Evolutionary conservation across 2,888 invertebrate species (phyloP), one percentile per base, ranked within the genome.

Genomic region (Brassicogethes aeneus): DNA sequence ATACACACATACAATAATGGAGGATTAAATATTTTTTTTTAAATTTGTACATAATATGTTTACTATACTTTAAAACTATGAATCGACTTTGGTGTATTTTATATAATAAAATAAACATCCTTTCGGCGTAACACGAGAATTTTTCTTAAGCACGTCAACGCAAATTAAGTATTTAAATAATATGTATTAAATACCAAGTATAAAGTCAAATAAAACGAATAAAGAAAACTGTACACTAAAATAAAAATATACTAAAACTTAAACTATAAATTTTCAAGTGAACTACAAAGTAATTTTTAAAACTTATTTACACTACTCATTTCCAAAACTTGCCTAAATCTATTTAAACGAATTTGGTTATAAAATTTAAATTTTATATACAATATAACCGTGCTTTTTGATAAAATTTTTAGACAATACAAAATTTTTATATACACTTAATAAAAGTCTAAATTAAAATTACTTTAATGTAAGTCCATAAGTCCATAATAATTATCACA

Each of bases 31-130:
- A 23, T 23, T 40, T 40, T 40, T n/a, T 44, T 42, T 45, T 51
- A 46, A 43, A 52, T 60, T 60, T 60, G 60, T 60, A 60, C 60
- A 59, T 55, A 23, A n/a, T n/a, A n/a, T n/a, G n/a, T n/a, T 53
- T 50, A 44, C 44, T 41, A 43, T 48, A 44, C 46, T 43, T 46
- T 47, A 40, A 46, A 41, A 45, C 54, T 53, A 58, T 55, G 51
- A 54, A 55, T 53, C 52, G 54, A 55, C 57, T 58, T 59, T 57
- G 56, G 56, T 59, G 57, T 59, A 56, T 52, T 48, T 51, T 44
- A 40, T 39, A 44, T 37, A 37, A 37, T 41, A 37, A 41, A 23
- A 23, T 23, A 23, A 23, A 23, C 10, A 23, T 23, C 10, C 23
- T 23, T 5, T 23, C 23, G 10, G 23, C 23, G 10, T 23, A 23